These are phyloP conservation scores for Nothobranchius furzeri DNA, from an alignment of 2,113 vertebrate species.

Conservation along the genomic window DNA sequence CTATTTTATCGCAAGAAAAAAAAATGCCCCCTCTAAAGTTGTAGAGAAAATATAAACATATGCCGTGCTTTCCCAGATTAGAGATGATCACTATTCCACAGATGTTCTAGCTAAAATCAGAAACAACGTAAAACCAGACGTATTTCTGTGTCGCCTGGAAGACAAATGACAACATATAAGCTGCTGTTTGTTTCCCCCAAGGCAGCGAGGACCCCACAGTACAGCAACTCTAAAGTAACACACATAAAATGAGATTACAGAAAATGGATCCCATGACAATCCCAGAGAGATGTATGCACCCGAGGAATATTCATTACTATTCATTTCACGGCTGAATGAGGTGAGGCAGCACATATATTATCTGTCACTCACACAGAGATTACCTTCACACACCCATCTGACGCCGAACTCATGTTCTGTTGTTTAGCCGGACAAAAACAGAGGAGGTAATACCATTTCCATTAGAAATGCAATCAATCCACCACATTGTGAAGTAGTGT, in stretches of 20 bases:
- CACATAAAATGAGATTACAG: constrained; percentile 25
- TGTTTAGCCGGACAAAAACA: constrained; percentile 17
- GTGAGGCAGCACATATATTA: constrained; percentile 6
- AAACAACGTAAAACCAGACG: constrained; percentile 6
- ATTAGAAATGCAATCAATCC: constrained; percentile 61
- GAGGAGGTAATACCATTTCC: constrained; percentile 47
- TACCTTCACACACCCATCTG: constrained; percentile 14
- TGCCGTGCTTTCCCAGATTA: constrained; percentile 16
- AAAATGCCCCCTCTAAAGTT: no score
- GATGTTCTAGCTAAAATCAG: constrained; percentile 6
- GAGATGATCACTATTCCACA: constrained; percentile 11
- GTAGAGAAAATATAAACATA: no score
- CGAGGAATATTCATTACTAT: constrained; percentile 31
- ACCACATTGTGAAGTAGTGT: constrained; percentile 53
- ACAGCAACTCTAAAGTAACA: constrained; percentile 5
- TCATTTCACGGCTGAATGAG: constrained; percentile 14
- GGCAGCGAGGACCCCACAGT: neutral
- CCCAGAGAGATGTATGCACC: constrained; percentile 3
- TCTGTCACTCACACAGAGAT: constrained; percentile 28
- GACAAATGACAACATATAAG: constrained; percentile 26
- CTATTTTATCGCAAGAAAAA: no score
- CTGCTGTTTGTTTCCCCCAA: neutral
- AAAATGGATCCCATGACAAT: constrained; percentile 39
- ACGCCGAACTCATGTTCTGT: constrained; percentile 32
- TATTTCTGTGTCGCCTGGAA: constrained; percentile 16